These are phyloP conservation scores for Spinus olivaceus DNA, from an alignment of 2,797 vertebrate species.

Conservation along the genomic window DNA sequence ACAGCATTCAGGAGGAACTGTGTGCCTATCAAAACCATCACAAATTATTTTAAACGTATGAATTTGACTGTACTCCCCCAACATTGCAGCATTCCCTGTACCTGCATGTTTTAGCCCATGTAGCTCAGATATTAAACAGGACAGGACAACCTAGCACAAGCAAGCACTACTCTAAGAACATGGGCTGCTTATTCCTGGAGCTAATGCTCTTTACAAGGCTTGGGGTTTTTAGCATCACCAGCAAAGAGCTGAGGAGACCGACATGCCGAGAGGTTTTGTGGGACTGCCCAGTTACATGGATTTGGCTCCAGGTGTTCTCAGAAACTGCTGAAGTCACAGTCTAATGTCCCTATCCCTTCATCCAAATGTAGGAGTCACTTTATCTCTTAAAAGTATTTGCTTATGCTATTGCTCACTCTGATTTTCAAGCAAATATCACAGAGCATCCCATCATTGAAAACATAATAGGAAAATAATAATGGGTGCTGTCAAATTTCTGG, in stretches of 20 bases:
- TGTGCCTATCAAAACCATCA: not conserved
- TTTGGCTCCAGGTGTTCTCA: not conserved
- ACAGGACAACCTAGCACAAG: not conserved
- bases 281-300: not conserved
- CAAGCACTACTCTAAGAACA: not conserved
- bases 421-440: not conserved
- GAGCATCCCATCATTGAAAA: not conserved
- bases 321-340: not conserved
- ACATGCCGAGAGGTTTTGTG: accelerated
- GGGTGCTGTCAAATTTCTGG: conserved; percentile 1
- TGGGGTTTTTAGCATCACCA: not conserved
- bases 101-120: not conserved
- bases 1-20: not conserved
- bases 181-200: not conserved
- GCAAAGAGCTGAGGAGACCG: not conserved
- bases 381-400: not conserved
- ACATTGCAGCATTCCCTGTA: not conserved
- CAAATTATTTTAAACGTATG: not conserved
- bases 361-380: not conserved
- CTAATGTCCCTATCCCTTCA: not conserved
- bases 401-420: not conserved
- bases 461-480: conserved; percentile 15
- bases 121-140: not conserved
- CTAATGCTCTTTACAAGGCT: not conserved
- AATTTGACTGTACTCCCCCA: not conserved